Percentiles rank a stretch among this genome's conserved stretches.
Conservation (phyloP, 2,797 vertebrate species). For the Zenarchopterus dispar region DNA sequence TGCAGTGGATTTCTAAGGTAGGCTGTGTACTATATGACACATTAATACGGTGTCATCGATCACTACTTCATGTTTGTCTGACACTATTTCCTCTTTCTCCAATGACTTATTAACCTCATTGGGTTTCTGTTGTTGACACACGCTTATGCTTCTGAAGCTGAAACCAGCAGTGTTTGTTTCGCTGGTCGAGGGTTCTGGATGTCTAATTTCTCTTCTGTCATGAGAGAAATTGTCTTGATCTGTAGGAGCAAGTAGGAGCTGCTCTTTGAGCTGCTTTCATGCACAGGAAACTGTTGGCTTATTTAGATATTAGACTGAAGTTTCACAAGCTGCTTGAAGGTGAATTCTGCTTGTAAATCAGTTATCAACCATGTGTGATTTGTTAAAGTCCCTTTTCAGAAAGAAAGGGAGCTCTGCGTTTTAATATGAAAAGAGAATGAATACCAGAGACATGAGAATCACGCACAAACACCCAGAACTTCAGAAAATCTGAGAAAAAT, state of each 20-base stretch:
- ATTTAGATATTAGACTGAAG: not conserved
- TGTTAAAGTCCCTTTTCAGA: too few species aligned
- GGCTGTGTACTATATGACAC: conserved; percentile 53
- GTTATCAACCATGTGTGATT: too few species aligned
- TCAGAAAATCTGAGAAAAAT: not conserved
- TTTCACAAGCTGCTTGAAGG: not conserved
- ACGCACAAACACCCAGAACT: not conserved
- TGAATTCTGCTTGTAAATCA: too few species aligned
- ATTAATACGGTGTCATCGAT: conserved; percentile 69
- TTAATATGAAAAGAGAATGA: too few species aligned
- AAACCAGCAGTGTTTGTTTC: conserved; percentile 8
- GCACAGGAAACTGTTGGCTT: not conserved
- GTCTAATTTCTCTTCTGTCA: not conserved
- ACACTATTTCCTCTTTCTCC: conserved; percentile 80
- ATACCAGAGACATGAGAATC: not conserved
- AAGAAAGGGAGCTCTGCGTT: not conserved
- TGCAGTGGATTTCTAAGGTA: conserved; percentile 52
- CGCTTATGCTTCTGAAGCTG: conserved; percentile 32
- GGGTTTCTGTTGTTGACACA: conserved; percentile 37
- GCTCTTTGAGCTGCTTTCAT: too few species aligned
- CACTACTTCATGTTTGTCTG: conserved; percentile 55
- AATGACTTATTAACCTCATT: conserved; percentile 78
- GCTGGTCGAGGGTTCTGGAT: not conserved
- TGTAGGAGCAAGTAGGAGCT: not conserved
- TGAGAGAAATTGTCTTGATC: too few species aligned